A percentile compares a stretch with the other conserved stretches of the same genome.
phyloP scores from a whole-genome alignment of 2,113 vertebrate genomes.

The Porphyrio hochstetteri region DNA sequence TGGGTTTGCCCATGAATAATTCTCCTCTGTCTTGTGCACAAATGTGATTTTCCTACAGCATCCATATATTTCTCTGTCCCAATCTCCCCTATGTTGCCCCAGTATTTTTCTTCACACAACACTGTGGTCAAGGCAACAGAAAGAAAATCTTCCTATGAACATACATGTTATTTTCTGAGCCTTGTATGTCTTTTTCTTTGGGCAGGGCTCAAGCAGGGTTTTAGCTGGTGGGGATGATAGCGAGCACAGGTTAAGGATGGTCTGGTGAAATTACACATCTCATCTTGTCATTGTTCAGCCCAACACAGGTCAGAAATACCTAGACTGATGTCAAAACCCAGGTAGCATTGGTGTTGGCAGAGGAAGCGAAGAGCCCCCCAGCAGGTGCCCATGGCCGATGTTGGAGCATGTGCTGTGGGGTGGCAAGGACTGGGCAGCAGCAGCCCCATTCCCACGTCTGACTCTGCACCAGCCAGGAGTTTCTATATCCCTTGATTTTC shows the following conservation, averaged over 20 bases:
- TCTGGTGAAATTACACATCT: background rate
- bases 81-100: background rate
- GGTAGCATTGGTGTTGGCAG: accelerated
- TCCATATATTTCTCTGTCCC: slow-evolving; percentile 1
- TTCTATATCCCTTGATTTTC: background rate
- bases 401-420: accelerated
- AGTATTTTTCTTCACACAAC: slow-evolving; percentile 29
- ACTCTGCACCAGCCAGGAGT: background rate
- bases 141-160: background rate
- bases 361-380: background rate
- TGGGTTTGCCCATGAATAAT: slow-evolving; percentile 14
- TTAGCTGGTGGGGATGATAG: background rate
- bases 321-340: background rate
- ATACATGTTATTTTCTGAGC: background rate
- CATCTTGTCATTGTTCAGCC: background rate
- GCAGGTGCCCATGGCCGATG: background rate
- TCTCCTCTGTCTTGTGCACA: background rate
- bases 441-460: background rate
- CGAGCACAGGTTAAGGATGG: background rate
- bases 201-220: background rate
- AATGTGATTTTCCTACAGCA: background rate
- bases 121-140: slow-evolving; percentile 49
- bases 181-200: background rate
- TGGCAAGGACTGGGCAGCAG: background rate
- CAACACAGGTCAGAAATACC: background rate